Percentiles rank a stretch among this genome's conserved stretches.
These are phyloP conservation scores for Cottoperca gobio DNA, from an alignment of 2,797 vertebrate species.

Conservation along the genomic window DNA sequence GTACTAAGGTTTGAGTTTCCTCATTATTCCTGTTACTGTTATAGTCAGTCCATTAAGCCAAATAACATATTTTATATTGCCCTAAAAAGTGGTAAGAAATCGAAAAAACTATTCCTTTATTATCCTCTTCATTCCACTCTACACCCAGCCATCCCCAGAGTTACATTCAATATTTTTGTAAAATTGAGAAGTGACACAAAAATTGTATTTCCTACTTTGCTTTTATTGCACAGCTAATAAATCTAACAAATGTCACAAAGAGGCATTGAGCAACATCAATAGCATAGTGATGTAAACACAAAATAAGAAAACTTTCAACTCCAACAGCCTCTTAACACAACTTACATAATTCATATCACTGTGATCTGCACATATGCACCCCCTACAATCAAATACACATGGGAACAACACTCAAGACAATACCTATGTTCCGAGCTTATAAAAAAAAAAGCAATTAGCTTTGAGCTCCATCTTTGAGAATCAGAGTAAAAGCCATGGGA, in stretches of 20 bases:
- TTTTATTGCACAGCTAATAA: constrained; percentile 32
- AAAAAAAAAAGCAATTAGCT: constrained; percentile 75
- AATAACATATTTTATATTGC: constrained; percentile 56
- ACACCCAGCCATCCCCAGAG: constrained; percentile 51
- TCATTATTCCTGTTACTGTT: constrained; percentile 24
- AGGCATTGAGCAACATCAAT: constrained; percentile 47
- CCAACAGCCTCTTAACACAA: constrained; percentile 17
- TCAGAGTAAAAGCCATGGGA: constrained; percentile 47
- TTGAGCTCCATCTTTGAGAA: constrained; percentile 51
- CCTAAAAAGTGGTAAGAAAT: constrained; percentile 52
- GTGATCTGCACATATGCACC: constrained; percentile 24
- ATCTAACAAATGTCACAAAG: constrained; percentile 37
- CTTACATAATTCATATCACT: constrained; percentile 35
- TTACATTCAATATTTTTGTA: constrained; percentile 59
- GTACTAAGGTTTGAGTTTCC: constrained; percentile 23
- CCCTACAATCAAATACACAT: constrained; percentile 43
- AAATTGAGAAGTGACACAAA: constrained; percentile 46
- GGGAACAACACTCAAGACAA: constrained; percentile 48
- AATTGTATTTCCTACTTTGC: constrained; percentile 32
- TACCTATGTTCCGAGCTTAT: constrained; percentile 65
- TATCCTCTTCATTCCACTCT: constrained; percentile 54
- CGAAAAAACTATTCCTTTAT: constrained; percentile 48
- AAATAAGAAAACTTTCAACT: constrained; percentile 37
- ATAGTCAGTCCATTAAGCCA: constrained; percentile 46
- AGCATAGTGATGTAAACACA: constrained; percentile 23